A percentile compares a stretch with the other conserved stretches of the same genome.
Evolutionary conservation across 2,888 invertebrate species (phyloP).

Genomic region (Lasioglossum lativentre): DNA sequence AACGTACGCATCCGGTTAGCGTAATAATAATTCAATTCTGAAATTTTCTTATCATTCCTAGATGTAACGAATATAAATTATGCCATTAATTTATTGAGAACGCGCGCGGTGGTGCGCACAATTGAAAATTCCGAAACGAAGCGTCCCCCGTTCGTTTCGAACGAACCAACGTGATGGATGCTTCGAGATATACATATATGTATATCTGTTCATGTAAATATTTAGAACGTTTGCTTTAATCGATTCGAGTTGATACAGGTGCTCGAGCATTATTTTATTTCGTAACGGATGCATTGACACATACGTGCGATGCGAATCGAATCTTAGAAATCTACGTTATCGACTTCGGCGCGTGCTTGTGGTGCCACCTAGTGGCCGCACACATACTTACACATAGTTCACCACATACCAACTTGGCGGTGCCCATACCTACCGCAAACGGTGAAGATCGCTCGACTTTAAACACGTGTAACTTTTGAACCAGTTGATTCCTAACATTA

Average conservation of each 20-base stretch:
- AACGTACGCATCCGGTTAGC: constrained; percentile 39
- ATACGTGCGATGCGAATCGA: neutral
- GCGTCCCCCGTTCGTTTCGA: constrained; percentile 39
- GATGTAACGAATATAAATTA: constrained; percentile 53
- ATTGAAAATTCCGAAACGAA: constrained; percentile 18
- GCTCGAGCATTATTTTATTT: constrained; percentile 39
- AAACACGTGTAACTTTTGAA: too few species aligned
- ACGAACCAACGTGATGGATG: constrained; percentile 24
- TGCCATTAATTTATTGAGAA: constrained; percentile 67
- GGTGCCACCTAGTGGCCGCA: too few species aligned
- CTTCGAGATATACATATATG: constrained; percentile 32
- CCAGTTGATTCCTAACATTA: too few species aligned
- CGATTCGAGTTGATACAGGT: neutral
- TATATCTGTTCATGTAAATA: constrained; percentile 55
- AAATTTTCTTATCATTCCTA: constrained; percentile 37
- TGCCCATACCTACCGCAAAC: too few species aligned
- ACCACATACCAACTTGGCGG: too few species aligned
- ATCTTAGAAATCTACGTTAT: too few species aligned
- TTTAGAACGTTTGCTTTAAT: constrained; percentile 23
- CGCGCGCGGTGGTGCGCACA: constrained; percentile 29
- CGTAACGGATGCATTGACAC: constrained; percentile 21
- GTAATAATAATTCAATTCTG: neutral
- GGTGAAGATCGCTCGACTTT: too few species aligned
- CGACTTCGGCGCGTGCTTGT: too few species aligned
- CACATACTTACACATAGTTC: too few species aligned